These are phyloP conservation scores for Iguana delicatissima DNA, from an alignment of 2,797 vertebrate species.

Conservation along the genomic window DNA sequence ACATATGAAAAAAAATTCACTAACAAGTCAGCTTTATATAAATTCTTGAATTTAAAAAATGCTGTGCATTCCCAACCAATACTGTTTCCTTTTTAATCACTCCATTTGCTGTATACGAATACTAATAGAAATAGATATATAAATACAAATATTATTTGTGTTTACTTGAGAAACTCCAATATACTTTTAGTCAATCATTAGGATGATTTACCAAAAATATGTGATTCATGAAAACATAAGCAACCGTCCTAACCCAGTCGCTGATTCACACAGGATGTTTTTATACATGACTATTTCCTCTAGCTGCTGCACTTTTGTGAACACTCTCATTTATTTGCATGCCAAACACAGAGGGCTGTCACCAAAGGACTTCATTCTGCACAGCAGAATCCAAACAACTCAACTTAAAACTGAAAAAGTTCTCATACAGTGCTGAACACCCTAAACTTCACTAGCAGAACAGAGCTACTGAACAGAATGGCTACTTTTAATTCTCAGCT, in stretches of 20 bases:
- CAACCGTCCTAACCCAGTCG: not conserved
- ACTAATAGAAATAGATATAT: too few relatives aligned
- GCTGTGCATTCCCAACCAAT: conserved; percentile 14
- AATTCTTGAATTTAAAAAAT: conserved; percentile 23
- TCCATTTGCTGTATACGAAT: not conserved
- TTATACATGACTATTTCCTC: not conserved
- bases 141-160: not conserved
- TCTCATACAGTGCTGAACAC: not conserved
- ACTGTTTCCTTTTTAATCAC: conserved; percentile 34
- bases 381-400: not conserved
- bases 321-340: not conserved
- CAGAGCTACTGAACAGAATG: not conserved
- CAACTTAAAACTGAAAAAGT: not conserved
- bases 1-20: conserved; percentile 2
- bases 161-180: conserved; percentile 7
- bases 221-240: not conserved
- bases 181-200: conserved; percentile 21
- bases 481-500: not conserved
- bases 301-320: not conserved
- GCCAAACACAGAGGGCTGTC: not conserved
- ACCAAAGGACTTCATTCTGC: not conserved
- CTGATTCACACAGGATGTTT: not conserved
- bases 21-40: not conserved
- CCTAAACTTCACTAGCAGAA: not conserved
- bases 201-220: not conserved